Conservation (phyloP, 2,797 vertebrate species). For the Phaenicophaeus curvirostris region DNA sequence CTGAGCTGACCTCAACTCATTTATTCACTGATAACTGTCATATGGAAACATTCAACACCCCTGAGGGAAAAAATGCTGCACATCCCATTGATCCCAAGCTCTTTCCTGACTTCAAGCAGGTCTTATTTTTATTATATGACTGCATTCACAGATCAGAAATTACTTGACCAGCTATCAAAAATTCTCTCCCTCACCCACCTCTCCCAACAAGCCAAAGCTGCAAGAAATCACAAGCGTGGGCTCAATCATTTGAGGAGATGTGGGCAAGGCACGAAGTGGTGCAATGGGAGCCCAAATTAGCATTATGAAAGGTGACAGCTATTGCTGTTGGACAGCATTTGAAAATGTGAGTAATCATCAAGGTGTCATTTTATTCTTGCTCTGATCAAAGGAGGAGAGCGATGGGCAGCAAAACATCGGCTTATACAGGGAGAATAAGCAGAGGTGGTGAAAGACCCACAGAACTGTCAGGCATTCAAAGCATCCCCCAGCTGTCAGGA, state of each 20-base stretch:
- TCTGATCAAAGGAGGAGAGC: neutral
- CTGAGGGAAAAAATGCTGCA: neutral
- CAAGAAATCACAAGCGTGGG: neutral
- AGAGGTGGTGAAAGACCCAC: neutral
- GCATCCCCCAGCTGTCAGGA: slow-evolving; percentile 24
- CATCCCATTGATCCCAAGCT: neutral
- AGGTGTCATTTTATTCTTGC: slow-evolving; percentile 42
- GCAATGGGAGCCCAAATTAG: neutral
- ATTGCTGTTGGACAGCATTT: slow-evolving; percentile 5
- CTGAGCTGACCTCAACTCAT: neutral
- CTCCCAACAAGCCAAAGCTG: neutral
- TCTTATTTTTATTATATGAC: neutral
- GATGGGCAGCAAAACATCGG: neutral
- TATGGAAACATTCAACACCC: neutral
- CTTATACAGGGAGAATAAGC: neutral
- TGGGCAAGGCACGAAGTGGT: neutral
- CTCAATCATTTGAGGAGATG: neutral
- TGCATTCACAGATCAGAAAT: neutral
- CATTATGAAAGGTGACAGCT: slow-evolving; percentile 26
- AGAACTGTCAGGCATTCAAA: neutral
- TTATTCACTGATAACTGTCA: neutral
- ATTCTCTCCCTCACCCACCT: neutral
- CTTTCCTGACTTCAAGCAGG: neutral
- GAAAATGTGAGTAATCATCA: slow-evolving; percentile 71
- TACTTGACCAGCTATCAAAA: neutral